phyloP scores from a whole-genome alignment of 2,113 vertebrate species.

The Clarias magur region DNA sequence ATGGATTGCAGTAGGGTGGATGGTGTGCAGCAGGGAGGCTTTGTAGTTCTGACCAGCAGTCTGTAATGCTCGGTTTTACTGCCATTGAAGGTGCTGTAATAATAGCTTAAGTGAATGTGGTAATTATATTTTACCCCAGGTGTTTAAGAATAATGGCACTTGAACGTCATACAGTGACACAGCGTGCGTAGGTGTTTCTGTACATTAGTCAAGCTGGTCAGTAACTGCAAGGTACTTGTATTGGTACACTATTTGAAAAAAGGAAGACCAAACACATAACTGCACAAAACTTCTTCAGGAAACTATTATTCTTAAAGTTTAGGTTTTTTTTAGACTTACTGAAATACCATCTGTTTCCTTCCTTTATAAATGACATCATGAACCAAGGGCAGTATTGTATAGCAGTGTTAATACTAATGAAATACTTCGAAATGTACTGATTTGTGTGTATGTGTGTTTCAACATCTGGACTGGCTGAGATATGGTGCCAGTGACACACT shows the following conservation, averaged over 20 bases:
- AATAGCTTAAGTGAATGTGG: slow-evolving; percentile 42
- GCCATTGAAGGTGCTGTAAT: slow-evolving; percentile 48
- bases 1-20: slow-evolving; percentile 34
- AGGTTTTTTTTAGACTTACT: not conserved
- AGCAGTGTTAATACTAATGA: not conserved
- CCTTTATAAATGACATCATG: not conserved
- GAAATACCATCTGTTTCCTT: not conserved
- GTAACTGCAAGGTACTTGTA: slow-evolving; percentile 18
- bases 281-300: not conserved
- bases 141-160: slow-evolving; percentile 19
- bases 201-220: slow-evolving; percentile 16
- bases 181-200: slow-evolving; percentile 22
- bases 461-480: not conserved
- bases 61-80: slow-evolving; percentile 53
- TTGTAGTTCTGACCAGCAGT: slow-evolving; percentile 41
- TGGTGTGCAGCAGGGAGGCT: slow-evolving; percentile 33
- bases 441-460: not conserved
- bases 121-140: slow-evolving; percentile 46
- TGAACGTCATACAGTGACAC: slow-evolving; percentile 12
- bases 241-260: not conserved
- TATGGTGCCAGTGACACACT: not conserved
- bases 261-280: slow-evolving; percentile 13
- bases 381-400: not conserved
- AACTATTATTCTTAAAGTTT: slow-evolving; percentile 1
- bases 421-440: not conserved